phyloP scores from a whole-genome alignment of 2,888 invertebrate species.

The Hyposoter dolosus region DNA sequence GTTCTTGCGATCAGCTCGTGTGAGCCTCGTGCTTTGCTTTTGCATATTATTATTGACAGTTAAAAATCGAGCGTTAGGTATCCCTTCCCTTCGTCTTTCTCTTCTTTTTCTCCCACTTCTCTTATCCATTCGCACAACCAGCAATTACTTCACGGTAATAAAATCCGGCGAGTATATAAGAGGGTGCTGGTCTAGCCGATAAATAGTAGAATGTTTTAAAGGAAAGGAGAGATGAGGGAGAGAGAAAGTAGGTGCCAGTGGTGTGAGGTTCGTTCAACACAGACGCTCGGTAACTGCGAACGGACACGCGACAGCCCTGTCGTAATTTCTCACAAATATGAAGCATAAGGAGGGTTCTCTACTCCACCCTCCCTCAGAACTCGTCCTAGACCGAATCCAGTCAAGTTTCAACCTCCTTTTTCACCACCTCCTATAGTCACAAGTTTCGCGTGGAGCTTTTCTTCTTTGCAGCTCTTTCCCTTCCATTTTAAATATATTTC shows the following conservation, averaged over 20 bases:
- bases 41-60: constrained; percentile 75
- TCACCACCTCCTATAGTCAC: background rate
- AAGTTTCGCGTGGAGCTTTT: constrained; percentile 11
- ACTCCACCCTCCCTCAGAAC: constrained; percentile 42
- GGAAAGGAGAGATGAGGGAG: constrained; percentile 48
- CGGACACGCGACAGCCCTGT: constrained; percentile 78
- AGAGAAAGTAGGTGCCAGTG: constrained; percentile 62
- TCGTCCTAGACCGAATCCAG: constrained; percentile 41
- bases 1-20: constrained; percentile 64
- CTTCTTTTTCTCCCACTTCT: background rate
- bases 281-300: constrained; percentile 74
- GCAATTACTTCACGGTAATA: constrained; percentile 75
- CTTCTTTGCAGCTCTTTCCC: background rate
- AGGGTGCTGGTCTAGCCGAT: constrained; percentile 73
- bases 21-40: constrained; percentile 62
- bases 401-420: constrained; percentile 25
- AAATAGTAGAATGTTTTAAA: constrained; percentile 74
- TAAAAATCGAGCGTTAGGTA: constrained; percentile 64
- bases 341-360: constrained; percentile 42
- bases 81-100: background rate
- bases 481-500: background rate
- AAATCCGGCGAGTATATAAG: constrained; percentile 70
- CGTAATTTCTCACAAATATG: constrained; percentile 78
- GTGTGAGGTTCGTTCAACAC: constrained; percentile 56
- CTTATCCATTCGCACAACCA: constrained; percentile 66